A percentile compares a stretch with the other conserved stretches of the same genome.
Conservation (phyloP, 2,113 vertebrate species). For the Baryphthengus martii region DNA sequence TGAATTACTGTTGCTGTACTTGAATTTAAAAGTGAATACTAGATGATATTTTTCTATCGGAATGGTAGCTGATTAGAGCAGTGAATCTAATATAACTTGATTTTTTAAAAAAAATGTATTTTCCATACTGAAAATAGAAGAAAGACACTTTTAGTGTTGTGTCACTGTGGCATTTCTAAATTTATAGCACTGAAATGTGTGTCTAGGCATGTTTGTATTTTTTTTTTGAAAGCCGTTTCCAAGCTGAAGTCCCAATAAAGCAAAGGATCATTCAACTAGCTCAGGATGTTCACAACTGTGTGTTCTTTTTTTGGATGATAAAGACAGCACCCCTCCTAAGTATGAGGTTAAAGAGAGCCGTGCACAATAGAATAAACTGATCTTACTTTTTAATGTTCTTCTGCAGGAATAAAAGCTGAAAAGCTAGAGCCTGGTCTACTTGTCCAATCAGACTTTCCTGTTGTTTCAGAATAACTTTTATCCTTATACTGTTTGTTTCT, state of each 20-base stretch:
- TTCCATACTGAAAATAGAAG: conserved; percentile 42
- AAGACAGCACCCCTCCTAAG: background rate
- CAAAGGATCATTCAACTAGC: background rate
- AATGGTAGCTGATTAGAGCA: background rate
- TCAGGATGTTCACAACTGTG: background rate
- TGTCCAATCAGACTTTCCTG: background rate
- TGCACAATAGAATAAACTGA: rapidly evolving
- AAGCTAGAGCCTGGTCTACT: background rate
- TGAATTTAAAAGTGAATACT: background rate
- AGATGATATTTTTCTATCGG: background rate
- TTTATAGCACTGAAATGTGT: background rate
- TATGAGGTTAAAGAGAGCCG: background rate
- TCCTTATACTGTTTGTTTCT: background rate
- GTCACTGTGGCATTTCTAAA: background rate
- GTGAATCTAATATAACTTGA: background rate
- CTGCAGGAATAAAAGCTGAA: background rate
- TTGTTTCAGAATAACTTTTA: background rate
- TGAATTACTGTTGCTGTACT: background rate
- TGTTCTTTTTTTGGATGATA: background rate
- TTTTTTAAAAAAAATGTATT: background rate
- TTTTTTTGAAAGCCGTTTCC: background rate
- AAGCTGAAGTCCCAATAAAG: background rate
- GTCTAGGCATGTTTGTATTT: background rate
- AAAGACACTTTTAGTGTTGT: background rate
- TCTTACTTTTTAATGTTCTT: background rate